Base-by-base conservation (phyloP, 1,140 invertebrate species). In the Pteromalus puparum region DNA sequence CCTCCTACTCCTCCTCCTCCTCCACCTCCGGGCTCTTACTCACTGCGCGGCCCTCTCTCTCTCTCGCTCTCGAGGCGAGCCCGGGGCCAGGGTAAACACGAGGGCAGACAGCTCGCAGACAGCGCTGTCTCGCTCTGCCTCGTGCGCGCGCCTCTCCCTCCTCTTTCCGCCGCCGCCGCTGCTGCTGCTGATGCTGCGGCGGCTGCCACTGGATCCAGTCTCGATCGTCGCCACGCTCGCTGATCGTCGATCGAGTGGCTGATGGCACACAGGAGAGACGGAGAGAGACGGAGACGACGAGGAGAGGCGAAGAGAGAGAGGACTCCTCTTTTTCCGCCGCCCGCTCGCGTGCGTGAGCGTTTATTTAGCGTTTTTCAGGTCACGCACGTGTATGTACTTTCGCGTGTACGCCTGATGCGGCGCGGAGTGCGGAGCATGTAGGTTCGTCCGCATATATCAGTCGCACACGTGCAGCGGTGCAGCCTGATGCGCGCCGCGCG, bases 401-500 rank as follows among this genome's bases (percentile, higher is more conserved):
- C 24, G 15, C 42, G 68, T 34, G 12, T 13, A 28, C 30, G 30
- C 30, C 30, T 34, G n/a, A n/a, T n/a, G 30, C 4, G 30, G 30
- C 30, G 30, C 3, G 30, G 30, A 34, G 30, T 5, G 30, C 3
- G 30, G 30, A 34, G 28, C 70, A 48, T 24, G 24, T 6, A 3
- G 7, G 9, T 30, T 2, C 21, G 21, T 61, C n/a, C 6, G 21
- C 6, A 61, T 61, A n/a, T n/a, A 61, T 61, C 53, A n/a, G 53
- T n/a, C 18, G 53, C 53, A 30, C 73, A 42, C 73, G 21, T n/a
- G 73, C 18, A 30, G 73, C 30, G 73, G 21, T 61, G 38, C 30
- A 5, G 30, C 82, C 78, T 77, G 82, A 83, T 92, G 90, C 91
- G 90, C 90, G 90, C 91, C 88, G 88, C 88, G 89, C 91, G 92